Percentiles rank a stretch among this genome's conserved stretches.
Conservation (phyloP, 2,113 vertebrate genomes). For the Morone saxatilis region DNA sequence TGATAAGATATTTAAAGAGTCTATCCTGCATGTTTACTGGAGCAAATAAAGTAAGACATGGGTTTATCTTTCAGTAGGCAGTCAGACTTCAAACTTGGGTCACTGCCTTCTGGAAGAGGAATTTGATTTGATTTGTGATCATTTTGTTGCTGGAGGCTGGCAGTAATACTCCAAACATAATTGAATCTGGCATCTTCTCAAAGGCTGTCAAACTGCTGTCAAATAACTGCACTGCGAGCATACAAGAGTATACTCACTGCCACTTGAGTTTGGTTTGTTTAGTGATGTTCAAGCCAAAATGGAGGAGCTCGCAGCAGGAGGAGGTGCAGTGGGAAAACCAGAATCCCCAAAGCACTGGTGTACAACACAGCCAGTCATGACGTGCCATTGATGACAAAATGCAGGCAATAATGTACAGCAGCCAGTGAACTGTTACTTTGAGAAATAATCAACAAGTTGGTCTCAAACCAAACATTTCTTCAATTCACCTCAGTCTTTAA, state of each 20-base stretch:
- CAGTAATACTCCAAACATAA: slow-evolving; percentile 50
- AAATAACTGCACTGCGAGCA: slow-evolving; percentile 25
- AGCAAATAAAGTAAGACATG: slow-evolving; percentile 47
- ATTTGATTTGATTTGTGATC: slow-evolving; percentile 69
- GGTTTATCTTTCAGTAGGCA: slow-evolving; percentile 47
- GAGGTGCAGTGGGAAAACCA: neutral
- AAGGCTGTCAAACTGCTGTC: slow-evolving; percentile 57
- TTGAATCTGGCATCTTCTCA: slow-evolving; percentile 66
- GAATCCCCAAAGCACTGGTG: neutral
- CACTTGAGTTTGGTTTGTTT: slow-evolving; percentile 34
- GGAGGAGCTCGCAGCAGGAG: neutral
- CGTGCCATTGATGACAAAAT: neutral
- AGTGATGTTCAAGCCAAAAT: slow-evolving; percentile 31
- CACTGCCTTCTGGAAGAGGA: slow-evolving; percentile 47
- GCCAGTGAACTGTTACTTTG: neutral
- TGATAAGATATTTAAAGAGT: slow-evolving; percentile 55
- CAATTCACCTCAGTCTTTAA: neutral
- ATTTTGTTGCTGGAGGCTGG: slow-evolving; percentile 56
- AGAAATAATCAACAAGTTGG: slow-evolving; percentile 9
- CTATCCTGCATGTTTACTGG: slow-evolving; percentile 50
- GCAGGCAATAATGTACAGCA: neutral
- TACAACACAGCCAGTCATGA: neutral
- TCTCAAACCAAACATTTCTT: neutral
- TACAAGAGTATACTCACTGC: slow-evolving; percentile 21
- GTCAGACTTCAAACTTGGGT: slow-evolving; percentile 46